Evolutionary conservation across 2,113 vertebrate genomes (phyloP).

Genomic region (Meriones unguiculatus): DNA sequence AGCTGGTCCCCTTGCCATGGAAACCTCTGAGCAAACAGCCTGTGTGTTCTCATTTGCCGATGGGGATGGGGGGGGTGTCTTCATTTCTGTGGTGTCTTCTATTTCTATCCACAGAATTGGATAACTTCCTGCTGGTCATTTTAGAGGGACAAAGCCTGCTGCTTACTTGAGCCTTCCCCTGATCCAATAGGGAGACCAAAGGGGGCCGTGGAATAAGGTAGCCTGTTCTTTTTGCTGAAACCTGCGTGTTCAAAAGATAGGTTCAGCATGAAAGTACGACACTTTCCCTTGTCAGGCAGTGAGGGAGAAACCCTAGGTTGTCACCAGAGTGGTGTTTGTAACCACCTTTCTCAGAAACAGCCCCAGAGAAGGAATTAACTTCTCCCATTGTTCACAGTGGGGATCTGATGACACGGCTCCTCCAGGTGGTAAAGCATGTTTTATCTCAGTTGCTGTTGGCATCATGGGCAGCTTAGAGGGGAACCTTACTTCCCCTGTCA

Average conservation of each 20-base stretch:
- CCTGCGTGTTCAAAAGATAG: background rate
- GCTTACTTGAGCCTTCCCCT: background rate
- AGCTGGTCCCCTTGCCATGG: background rate
- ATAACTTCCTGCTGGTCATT: background rate
- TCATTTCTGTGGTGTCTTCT: background rate
- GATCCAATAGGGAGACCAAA: background rate
- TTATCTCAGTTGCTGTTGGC: background rate
- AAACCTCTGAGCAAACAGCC: background rate
- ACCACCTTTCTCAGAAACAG: slow-evolving; percentile 37
- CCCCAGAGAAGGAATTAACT: background rate
- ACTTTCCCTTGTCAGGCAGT: background rate
- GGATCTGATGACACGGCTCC: background rate
- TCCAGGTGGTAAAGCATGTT: background rate
- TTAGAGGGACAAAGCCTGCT: background rate
- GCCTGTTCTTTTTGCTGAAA: background rate
- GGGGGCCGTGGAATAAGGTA: background rate
- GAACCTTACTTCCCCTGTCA: background rate
- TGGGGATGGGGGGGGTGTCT: background rate
- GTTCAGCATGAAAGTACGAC: slow-evolving; percentile 2
- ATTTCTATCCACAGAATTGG: background rate
- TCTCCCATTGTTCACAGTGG: background rate
- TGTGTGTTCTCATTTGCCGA: background rate
- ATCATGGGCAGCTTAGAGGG: background rate
- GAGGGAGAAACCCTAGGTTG: background rate
- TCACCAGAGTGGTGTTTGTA: background rate